Evolutionary conservation across 2,113 vertebrate species (phyloP).

Genomic region (Mola mola): DNA sequence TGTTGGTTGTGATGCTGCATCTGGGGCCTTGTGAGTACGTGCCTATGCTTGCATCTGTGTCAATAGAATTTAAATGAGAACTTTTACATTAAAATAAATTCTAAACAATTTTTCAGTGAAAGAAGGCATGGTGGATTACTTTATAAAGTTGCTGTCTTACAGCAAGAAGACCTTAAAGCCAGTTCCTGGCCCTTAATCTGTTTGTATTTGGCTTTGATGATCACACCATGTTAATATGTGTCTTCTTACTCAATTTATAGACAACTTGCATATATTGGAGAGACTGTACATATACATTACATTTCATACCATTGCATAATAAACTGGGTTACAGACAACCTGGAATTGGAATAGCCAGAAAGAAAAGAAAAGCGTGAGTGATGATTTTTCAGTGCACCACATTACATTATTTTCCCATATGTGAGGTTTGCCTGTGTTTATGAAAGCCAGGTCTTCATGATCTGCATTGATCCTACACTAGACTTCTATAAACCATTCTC

Average conservation of each 20-base stretch:
- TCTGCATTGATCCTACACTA: background rate
- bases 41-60: constrained; percentile 41
- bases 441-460: no score
- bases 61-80: constrained; percentile 42
- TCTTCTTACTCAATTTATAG: constrained; percentile 3
- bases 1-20: constrained; percentile 42
- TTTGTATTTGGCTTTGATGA: constrained; percentile 22
- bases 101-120: constrained; percentile 30
- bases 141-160: constrained; percentile 21
- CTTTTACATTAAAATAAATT: constrained; percentile 51
- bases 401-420: no score
- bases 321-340: background rate
- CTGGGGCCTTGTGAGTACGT: constrained; percentile 51
- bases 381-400: background rate
- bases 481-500: background rate
- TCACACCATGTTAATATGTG: constrained; percentile 16
- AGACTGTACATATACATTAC: constrained; percentile 6
- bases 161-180: constrained; percentile 17
- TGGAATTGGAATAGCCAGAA: background rate
- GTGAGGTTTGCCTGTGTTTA: no score
- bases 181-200: background rate
- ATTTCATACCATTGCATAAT: constrained; percentile 9
- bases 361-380: background rate
- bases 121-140: constrained; percentile 12
- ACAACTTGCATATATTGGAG: constrained; percentile 9